Conservation (phyloP, 2,113 vertebrate genomes). For the Cinclus cinclus region DNA sequence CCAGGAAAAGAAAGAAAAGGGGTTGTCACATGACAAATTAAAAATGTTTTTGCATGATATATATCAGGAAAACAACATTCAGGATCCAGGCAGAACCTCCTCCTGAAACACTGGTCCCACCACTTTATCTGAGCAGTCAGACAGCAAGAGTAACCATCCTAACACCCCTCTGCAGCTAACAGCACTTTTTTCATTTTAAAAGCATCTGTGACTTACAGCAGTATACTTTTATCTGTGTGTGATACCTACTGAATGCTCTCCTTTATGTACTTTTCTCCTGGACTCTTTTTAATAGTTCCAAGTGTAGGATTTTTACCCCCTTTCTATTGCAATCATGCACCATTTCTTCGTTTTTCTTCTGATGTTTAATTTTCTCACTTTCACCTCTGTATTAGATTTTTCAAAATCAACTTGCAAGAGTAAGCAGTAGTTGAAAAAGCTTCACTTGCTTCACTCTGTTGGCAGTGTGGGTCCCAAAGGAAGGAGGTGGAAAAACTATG, state of each 20-base stretch:
- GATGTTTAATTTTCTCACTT: background rate
- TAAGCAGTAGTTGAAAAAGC: background rate
- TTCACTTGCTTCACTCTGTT: background rate
- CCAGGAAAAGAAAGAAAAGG: background rate
- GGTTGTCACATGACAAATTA: background rate
- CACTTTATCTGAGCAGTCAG: background rate
- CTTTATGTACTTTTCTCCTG: background rate
- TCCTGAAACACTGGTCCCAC: background rate
- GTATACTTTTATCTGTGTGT: background rate
- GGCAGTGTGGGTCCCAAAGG: background rate
- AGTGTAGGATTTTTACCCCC: background rate
- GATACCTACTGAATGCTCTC: background rate
- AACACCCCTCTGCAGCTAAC: background rate
- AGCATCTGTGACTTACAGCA: background rate
- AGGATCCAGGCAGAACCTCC: background rate
- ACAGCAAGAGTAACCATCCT: background rate
- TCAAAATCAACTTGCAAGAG: background rate
- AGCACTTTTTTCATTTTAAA: background rate
- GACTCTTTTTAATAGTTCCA: background rate
- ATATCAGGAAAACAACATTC: background rate
- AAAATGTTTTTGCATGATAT: background rate
- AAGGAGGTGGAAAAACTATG: background rate
- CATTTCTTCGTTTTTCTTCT: background rate
- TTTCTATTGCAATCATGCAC: background rate
- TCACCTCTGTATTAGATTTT: background rate